These are phyloP conservation scores for Sinocyclocheilus grahami DNA, from an alignment of 2,113 vertebrate genomes.

Conservation along the genomic window DNA sequence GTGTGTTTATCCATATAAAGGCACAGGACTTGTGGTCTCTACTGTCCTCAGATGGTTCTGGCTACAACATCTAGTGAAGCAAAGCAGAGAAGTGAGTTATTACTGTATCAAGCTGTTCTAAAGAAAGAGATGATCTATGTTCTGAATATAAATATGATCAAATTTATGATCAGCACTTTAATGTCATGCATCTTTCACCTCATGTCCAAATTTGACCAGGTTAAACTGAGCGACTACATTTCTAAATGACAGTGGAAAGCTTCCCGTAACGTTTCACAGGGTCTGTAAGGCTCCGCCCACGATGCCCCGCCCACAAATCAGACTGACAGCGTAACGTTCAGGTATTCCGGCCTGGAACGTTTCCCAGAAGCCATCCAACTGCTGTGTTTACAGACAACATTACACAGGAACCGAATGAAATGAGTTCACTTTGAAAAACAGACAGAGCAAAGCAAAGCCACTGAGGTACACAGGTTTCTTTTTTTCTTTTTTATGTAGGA, in stretches of 20 bases:
- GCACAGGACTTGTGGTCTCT: neutral
- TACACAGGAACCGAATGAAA: neutral
- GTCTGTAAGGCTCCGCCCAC: neutral
- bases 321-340: neutral
- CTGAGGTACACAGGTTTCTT: no score
- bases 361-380: neutral
- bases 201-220: neutral
- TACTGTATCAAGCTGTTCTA: neutral
- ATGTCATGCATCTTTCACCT: neutral
- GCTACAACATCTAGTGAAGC: neutral
- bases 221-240: neutral
- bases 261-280: neutral
- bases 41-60: neutral
- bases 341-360: no score
- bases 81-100: neutral
- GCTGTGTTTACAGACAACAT: neutral
- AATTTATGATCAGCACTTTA: neutral
- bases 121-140: neutral
- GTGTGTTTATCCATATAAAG: slow-evolving; percentile 1
- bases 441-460: neutral
- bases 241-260: neutral
- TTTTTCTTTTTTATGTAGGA: neutral
- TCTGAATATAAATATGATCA: neutral
- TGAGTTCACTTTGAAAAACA: neutral
- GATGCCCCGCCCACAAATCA: neutral